Conservation (phyloP, 2,797 vertebrate species). For the Protosalanx chinensis region DNA sequence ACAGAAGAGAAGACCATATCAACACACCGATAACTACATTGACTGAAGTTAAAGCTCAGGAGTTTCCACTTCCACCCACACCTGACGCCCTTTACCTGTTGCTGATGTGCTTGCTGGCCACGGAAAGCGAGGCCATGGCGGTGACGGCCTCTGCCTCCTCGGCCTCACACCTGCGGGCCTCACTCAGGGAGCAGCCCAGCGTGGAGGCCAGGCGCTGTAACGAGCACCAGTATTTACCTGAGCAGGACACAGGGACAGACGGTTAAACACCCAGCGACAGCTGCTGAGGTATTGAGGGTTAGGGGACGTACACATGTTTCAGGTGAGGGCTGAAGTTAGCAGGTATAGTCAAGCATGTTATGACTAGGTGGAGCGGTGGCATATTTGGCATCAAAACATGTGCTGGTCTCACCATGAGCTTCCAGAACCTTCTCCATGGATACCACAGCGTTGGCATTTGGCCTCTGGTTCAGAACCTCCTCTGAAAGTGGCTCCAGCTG, state of each 20-base stretch:
- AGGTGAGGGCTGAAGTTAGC: background rate
- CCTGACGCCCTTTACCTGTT: constrained; percentile 75
- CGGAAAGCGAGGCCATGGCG: constrained; percentile 94
- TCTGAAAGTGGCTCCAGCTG: constrained; percentile 91
- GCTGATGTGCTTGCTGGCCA: constrained; percentile 85
- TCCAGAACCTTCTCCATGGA: constrained; percentile 95
- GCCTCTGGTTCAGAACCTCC: constrained; percentile 86
- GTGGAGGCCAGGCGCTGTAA: constrained; percentile 82
- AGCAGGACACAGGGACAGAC: constrained; percentile 10
- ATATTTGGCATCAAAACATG: background rate
- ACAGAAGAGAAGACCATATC: constrained; percentile 9
- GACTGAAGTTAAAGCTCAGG: background rate
- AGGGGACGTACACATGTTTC: too few species aligned
- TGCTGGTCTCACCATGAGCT: constrained; percentile 80
- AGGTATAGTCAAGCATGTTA: background rate
- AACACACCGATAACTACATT: background rate
- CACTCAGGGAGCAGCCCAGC: constrained; percentile 82
- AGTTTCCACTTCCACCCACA: background rate
- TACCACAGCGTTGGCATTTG: constrained; percentile 85
- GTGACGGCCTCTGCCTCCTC: constrained; percentile 95
- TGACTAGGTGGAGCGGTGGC: background rate
- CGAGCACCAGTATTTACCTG: constrained; percentile 94
- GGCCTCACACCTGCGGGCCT: constrained; percentile 84
- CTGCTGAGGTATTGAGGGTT: background rate
- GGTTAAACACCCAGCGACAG: background rate